Evolutionary conservation across 2,113 vertebrate genomes (phyloP).

Genomic region (Globicephala melas): DNA sequence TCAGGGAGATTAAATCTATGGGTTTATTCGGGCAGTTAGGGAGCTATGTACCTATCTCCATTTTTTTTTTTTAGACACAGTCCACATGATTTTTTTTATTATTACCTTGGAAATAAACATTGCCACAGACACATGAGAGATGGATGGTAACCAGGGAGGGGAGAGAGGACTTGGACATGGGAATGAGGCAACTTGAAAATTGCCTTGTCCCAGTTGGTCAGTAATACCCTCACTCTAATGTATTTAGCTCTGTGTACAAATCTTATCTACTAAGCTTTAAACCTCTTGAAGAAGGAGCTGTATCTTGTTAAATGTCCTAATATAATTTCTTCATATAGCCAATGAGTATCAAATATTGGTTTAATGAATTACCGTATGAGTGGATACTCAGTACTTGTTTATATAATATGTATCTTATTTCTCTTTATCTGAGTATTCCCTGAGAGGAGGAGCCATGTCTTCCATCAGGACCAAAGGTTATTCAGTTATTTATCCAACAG

Average conservation of each 20-base stretch:
- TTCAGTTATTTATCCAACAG: constrained; percentile 2
- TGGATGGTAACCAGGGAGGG: neutral
- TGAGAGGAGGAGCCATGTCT: neutral
- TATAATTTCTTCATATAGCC: neutral
- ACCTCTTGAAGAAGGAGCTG: neutral
- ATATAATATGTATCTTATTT: neutral
- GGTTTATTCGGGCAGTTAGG: neutral
- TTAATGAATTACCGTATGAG: neutral
- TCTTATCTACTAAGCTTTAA: neutral
- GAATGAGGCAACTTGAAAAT: neutral
- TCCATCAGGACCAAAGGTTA: neutral
- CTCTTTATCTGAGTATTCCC: neutral
- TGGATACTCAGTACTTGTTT: neutral
- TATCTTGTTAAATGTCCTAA: neutral
- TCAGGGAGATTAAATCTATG: neutral
- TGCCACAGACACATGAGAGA: constrained; percentile 5
- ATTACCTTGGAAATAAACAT: constrained; percentile 6
- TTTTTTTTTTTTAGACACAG: neutral
- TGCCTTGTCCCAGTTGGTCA: neutral
- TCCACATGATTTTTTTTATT: neutral
- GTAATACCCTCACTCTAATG: neutral
- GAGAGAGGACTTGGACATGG: neutral
- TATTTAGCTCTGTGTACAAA: neutral
- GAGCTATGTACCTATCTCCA: neutral
- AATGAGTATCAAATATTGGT: neutral